A percentile compares a stretch with the other conserved stretches of the same genome.
Evolutionary conservation across 2,113 vertebrate species (phyloP).

Genomic region (Cyanoliseus patagonus): DNA sequence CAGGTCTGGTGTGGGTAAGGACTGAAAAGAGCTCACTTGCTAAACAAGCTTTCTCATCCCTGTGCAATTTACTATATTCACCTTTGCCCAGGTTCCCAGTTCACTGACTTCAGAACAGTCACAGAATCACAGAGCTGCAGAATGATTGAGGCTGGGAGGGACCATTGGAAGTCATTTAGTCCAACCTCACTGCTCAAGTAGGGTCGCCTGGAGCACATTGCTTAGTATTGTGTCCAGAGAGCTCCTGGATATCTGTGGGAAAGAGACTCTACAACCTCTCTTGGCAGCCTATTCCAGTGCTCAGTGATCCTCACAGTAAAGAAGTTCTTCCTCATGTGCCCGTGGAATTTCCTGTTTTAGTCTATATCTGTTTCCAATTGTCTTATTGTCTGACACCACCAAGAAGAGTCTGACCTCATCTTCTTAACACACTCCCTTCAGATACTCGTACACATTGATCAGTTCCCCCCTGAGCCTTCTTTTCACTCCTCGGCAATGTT

Average conservation of each 20-base stretch:
- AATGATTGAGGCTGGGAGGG: not conserved
- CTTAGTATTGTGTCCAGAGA: not conserved
- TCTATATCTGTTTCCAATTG: not conserved
- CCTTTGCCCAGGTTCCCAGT: not conserved
- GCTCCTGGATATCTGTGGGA: not conserved
- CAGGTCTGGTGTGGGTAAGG: not conserved
- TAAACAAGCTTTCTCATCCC: accelerated
- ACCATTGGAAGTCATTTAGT: not conserved
- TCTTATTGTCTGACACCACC: not conserved
- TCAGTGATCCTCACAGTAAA: not conserved
- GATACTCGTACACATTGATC: not conserved
- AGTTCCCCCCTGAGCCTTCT: not conserved
- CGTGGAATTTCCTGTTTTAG: not conserved
- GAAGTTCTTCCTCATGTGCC: not conserved
- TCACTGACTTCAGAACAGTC: not conserved
- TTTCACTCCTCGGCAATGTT: not conserved
- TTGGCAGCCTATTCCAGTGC: not conserved
- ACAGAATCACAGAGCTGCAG: not conserved
- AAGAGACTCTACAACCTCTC: not conserved
- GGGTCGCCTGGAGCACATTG: not conserved
- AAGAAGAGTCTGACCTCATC: not conserved
- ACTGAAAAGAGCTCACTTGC: not conserved
- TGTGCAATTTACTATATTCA: not conserved
- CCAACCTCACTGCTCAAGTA: not conserved
- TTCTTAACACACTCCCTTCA: not conserved